Base-by-base conservation (phyloP, 2,888 invertebrate species). In the Cheilosia pagana region DNA sequence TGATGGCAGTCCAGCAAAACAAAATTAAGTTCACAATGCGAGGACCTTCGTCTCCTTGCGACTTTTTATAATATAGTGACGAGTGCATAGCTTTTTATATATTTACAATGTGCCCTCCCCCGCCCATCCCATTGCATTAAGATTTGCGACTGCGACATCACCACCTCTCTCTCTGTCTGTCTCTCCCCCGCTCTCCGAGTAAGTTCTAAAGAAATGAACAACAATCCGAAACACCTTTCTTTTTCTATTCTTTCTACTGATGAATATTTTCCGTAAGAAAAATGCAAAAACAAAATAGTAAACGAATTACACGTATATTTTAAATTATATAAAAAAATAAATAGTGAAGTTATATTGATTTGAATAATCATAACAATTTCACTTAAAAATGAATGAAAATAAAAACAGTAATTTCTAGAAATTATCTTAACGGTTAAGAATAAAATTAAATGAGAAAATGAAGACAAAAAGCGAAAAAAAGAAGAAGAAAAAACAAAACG, bases 361-460 rank as follows among this genome's bases (percentile, higher is more conserved):
- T 50, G 74, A 70, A 82, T 75, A 70, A 86, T 76, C 74, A 63
- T 74, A 83, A 68, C 70, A 68, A 68, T 81, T 81, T 28, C 52
- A 81, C 55, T 70, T 70, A 86, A 60, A n/a, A n/a, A n/a, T n/a
- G n/a, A n/a, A 65, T 71, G 55, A 81, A 55, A 16, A n/a, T n/a
- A 43, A 62, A 16, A 45, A 67, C 67, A 62, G 55, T 76, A 81
- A 86, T 59, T 79, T 87, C 86, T 87, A 60, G 21, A 45, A 87
- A 78, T 87, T 87, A 87, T 86, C 87, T 35, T 87, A 85, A 85
- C 77, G 74, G 79, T 14, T 87, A 88, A 88, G 88, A 50, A 77
- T 87, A 87, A 85, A 87, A 74, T 87, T 87, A 86, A 87, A 79
- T 74, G 83, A 83, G 79, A 83, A 79, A 79, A 79, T 78, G 68